Evolutionary conservation across 2,797 vertebrate species (phyloP).

Genomic region (Pseudochirops corinnae): DNA sequence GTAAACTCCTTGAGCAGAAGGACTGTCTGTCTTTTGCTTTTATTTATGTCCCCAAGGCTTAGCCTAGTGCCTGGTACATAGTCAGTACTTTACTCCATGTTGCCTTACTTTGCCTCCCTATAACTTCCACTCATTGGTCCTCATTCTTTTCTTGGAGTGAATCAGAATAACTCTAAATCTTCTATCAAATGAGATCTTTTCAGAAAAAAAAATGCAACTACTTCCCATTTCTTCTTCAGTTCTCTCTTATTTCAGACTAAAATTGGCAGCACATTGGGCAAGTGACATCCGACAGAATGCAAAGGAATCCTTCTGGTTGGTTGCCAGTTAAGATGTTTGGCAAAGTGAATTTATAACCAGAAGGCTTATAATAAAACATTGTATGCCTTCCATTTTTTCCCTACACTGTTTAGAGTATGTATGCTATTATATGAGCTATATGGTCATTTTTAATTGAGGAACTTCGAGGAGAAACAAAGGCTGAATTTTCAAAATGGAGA

Average conservation of each 20-base stretch:
- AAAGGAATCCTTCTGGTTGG: not conserved
- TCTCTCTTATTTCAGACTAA: not conserved
- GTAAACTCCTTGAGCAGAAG: not conserved
- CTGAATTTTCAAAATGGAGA: not conserved
- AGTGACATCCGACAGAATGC: not conserved
- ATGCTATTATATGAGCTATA: not conserved
- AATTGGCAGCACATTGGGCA: not conserved
- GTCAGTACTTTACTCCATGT: not conserved
- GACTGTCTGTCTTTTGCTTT: not conserved
- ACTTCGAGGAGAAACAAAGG: not conserved
- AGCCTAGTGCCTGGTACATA: not conserved
- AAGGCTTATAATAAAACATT: not conserved
- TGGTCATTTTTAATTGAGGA: conserved; percentile 27
- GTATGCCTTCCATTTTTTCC: not conserved
- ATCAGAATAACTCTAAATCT: not conserved
- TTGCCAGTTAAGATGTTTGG: not conserved
- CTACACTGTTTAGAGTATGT: not conserved
- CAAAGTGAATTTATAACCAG: not conserved
- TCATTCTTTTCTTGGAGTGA: not conserved
- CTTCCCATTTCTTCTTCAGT: not conserved
- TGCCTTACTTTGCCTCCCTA: not conserved
- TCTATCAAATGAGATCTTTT: not conserved
- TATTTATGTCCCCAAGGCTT: not conserved
- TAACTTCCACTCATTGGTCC: not conserved
- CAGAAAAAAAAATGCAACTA: not conserved